Percentiles rank a stretch among this genome's conserved stretches.
Conservation (phyloP, 2,797 vertebrate genomes). For the Coluber constrictor region DNA sequence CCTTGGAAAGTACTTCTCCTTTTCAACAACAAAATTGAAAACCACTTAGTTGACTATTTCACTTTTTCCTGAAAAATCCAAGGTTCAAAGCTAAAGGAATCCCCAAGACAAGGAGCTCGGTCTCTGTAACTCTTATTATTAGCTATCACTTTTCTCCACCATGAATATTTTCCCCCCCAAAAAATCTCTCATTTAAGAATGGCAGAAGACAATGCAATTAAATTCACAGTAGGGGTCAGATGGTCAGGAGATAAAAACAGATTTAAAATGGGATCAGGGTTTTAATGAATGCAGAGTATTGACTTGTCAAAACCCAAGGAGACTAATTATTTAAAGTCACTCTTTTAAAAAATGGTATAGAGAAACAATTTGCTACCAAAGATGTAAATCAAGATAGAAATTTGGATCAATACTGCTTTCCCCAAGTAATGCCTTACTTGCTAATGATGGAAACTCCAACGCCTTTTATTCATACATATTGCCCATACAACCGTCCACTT, state of each 20-base stretch:
- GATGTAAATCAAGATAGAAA: not conserved
- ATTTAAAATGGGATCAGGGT: conserved; percentile 62
- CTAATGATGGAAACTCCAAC: not conserved
- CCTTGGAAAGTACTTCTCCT: not conserved
- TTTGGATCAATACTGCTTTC: not conserved
- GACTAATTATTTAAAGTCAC: conserved; percentile 37
- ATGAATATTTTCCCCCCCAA: conserved; percentile 30
- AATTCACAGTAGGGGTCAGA: conserved; percentile 86
- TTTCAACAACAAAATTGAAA: not conserved
- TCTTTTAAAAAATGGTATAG: not conserved
- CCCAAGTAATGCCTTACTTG: not conserved
- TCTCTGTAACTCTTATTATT: not conserved
- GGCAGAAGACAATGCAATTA: conserved; percentile 80
- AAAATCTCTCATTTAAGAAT: conserved; percentile 67
- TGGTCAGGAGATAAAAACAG: conserved; percentile 81
- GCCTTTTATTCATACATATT: not conserved
- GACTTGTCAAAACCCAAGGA: conserved; percentile 40
- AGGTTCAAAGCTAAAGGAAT: not conserved
- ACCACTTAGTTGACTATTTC: not conserved
- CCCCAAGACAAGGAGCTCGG: not conserved
- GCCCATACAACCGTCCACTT: not conserved
- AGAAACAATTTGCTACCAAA: not conserved
- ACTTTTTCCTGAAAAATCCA: not conserved
- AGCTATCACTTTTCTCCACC: conserved; percentile 43
- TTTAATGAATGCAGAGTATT: conserved; percentile 54